Percentiles rank a stretch among this genome's conserved stretches.
phyloP scores from a whole-genome alignment of 2,888 invertebrate species.

The Caenorhabditis zanzibari region DNA sequence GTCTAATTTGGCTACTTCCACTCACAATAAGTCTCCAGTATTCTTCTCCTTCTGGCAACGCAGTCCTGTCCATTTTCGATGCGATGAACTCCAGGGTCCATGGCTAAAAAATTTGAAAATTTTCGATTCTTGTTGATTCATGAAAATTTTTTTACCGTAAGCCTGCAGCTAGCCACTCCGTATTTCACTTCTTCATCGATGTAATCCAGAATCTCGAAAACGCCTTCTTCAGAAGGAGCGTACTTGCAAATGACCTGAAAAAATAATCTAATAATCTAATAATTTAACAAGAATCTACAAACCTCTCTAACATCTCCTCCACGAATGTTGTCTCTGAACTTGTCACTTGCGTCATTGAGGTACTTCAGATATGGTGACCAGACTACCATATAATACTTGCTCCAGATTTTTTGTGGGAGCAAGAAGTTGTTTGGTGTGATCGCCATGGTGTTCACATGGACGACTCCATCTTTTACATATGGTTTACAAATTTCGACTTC shows the following conservation, averaged over 20 bases:
- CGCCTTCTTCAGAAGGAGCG: neutral
- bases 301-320: slow-evolving; percentile 1
- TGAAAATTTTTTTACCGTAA: neutral
- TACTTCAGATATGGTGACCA: neutral
- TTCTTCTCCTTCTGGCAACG: neutral
- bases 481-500: neutral
- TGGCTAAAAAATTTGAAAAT: neutral
- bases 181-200: neutral
- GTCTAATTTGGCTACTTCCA: too few relatives aligned
- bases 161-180: neutral
- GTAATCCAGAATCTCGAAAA: neutral
- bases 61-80: neutral
- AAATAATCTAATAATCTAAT: too few relatives aligned
- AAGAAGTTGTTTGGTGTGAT: neutral
- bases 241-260: neutral
- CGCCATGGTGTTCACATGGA: neutral
- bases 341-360: neutral
- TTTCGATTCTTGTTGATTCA: too few relatives aligned
- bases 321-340: neutral
- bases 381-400: neutral
- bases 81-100: neutral
- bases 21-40: too few relatives aligned
- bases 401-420: neutral
- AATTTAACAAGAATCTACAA: neutral
- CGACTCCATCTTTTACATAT: neutral